A percentile compares a stretch with the other conserved stretches of the same genome.
Conservation (phyloP, 2,888 invertebrate genomes). For the Timema podura region DNA sequence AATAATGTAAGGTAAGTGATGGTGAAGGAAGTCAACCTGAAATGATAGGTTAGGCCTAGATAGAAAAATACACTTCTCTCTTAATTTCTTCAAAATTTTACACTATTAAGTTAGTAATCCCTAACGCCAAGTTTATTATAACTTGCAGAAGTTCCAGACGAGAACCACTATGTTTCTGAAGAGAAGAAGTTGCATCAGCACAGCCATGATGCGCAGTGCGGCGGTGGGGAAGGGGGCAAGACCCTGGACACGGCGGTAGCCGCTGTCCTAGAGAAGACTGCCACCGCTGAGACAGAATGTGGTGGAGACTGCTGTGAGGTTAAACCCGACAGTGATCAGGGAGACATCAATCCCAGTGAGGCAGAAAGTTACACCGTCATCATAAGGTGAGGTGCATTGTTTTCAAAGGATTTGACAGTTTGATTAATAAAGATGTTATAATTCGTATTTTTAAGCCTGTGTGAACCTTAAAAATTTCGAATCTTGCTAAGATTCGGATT, state of each 20-base stretch:
- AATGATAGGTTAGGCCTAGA: too few species aligned
- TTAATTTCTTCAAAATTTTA: too few species aligned
- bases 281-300: too few species aligned
- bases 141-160: neutral
- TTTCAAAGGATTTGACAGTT: neutral
- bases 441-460: too few species aligned
- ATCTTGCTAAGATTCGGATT: too few species aligned
- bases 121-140: neutral
- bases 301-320: neutral
- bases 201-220: slow-evolving; percentile 39
- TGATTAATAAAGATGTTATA: too few species aligned
- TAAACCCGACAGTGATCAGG: slow-evolving; percentile 15
- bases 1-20: too few species aligned
- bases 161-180: neutral
- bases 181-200: slow-evolving; percentile 37
- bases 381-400: slow-evolving; percentile 50
- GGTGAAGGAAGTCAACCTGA: too few species aligned
- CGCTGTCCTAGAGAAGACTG: too few species aligned
- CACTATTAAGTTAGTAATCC: too few species aligned
- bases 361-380: slow-evolving; percentile 72
- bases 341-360: slow-evolving; percentile 38
- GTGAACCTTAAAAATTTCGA: too few species aligned
- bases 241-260: neutral
- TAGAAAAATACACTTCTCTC: too few species aligned
- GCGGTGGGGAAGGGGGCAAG: slow-evolving; percentile 39